These are phyloP conservation scores for Oxycera nigricornis DNA, from an alignment of 2,888 invertebrate genomes.

Conservation along the genomic window DNA sequence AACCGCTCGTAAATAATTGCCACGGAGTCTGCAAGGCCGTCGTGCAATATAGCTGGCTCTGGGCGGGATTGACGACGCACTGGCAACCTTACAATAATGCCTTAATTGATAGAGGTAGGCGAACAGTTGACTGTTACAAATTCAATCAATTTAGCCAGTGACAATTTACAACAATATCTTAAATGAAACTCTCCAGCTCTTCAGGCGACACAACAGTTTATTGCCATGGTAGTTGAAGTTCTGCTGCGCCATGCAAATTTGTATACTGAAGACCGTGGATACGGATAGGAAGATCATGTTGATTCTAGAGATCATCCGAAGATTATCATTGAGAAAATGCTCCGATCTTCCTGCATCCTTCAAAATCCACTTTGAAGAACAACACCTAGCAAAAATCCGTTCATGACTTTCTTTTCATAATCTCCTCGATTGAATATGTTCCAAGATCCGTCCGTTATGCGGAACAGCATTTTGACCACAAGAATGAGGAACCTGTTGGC, in stretches of 20 bases:
- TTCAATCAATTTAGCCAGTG: conserved; percentile 6
- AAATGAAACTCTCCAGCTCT: background rate
- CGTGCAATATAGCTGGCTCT: background rate
- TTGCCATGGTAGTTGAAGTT: background rate
- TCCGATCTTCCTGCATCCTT: background rate
- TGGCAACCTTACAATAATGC: conserved; percentile 9
- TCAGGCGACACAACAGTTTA: background rate
- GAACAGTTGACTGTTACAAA: background rate
- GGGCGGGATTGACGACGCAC: background rate
- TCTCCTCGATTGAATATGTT: background rate
- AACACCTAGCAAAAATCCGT: background rate
- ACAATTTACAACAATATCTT: conserved; percentile 9
- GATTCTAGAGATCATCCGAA: background rate
- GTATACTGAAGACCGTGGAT: too few relatives aligned
- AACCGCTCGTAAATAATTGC: conserved; percentile 12
- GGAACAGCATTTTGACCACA: background rate
- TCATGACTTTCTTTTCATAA: too few relatives aligned
- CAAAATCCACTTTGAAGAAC: background rate
- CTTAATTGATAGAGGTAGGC: conserved; percentile 24
- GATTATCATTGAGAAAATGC: background rate
- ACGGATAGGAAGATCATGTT: background rate
- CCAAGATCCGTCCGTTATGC: background rate
- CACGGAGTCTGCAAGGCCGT: background rate
- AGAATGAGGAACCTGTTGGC: background rate
- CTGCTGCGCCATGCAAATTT: background rate